phyloP scores from a whole-genome alignment of 1,140 invertebrate genomes.

The Thaumetopoea pityocampa region DNA sequence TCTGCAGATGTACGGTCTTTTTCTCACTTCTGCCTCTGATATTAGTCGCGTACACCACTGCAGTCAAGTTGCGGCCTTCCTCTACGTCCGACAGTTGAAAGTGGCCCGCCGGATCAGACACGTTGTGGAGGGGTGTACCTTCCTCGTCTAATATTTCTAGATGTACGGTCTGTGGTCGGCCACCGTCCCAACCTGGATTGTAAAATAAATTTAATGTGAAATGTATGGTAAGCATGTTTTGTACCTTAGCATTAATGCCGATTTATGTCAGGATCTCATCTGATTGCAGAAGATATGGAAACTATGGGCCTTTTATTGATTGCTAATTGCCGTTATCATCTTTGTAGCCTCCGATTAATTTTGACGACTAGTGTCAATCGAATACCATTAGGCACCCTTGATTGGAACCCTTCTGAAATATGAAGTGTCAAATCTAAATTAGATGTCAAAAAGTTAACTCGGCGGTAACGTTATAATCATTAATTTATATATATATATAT shows the following conservation, averaged over 20 bases:
- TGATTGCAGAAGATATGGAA: no score
- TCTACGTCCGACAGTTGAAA: slow-evolving; percentile 40
- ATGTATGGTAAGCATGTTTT: not conserved
- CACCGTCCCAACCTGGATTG: slow-evolving; percentile 52
- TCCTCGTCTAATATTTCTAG: slow-evolving; percentile 35
- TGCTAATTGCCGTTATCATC: no score
- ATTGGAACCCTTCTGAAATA: no score
- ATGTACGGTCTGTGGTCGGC: slow-evolving; percentile 41
- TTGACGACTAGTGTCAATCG: no score
- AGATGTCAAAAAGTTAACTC: no score
- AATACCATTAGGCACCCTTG: no score
- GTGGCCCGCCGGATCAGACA: slow-evolving; percentile 46
- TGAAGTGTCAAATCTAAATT: no score
- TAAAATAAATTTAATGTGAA: not conserved
- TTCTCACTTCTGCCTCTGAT: slow-evolving; percentile 35
- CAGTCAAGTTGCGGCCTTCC: slow-evolving; percentile 40
- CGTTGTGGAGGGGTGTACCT: slow-evolving; percentile 38
- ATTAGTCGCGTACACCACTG: slow-evolving; percentile 42
- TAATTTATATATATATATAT: no score
- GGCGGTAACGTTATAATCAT: no score
- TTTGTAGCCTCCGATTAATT: no score
- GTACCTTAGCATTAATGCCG: no score
- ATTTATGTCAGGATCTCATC: not conserved
- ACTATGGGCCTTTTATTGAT: no score
- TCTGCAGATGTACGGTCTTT: slow-evolving; percentile 36